Evolutionary conservation across 1,140 invertebrate genomes (phyloP).

Genomic region (Drosophila auraria): DNA sequence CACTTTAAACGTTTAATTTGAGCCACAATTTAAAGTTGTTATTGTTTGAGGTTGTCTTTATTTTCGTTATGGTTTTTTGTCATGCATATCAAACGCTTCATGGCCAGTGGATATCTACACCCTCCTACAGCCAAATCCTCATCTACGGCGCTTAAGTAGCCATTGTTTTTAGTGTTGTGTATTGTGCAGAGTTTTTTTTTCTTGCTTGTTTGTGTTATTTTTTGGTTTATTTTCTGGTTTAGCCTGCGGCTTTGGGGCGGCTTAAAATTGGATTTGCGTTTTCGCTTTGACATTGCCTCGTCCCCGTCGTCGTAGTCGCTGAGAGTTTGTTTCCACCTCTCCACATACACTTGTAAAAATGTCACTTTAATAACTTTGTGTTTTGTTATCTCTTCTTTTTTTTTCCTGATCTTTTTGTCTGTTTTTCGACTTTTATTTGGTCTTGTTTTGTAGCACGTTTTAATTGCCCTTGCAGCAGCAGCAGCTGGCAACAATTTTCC

Average conservation of each 20-base stretch:
- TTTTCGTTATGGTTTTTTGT: slow-evolving; percentile 48
- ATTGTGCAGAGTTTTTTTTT: slow-evolving; percentile 30
- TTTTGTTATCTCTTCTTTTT: slow-evolving; percentile 22
- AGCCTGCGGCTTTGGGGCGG: slow-evolving; percentile 72
- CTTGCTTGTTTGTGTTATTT: slow-evolving; percentile 31
- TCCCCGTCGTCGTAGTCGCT: slow-evolving; percentile 10
- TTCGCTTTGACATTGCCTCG: slow-evolving; percentile 60
- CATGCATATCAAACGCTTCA: slow-evolving; percentile 60
- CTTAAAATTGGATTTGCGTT: slow-evolving; percentile 82
- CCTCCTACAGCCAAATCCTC: slow-evolving; percentile 7
- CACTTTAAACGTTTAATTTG: slow-evolving; percentile 64
- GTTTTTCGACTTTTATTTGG: slow-evolving; percentile 35
- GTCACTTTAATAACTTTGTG: slow-evolving; percentile 80
- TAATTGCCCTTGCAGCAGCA: slow-evolving; percentile 65
- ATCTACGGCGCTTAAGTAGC: slow-evolving; percentile 64
- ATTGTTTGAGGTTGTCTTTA: slow-evolving; percentile 24
- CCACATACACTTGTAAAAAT: slow-evolving; percentile 67
- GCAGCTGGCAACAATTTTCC: slow-evolving; percentile 60
- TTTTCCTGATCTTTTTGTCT: background rate
- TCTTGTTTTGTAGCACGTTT: slow-evolving; percentile 57
- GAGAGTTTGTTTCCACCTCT: slow-evolving; percentile 27
- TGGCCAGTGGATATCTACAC: slow-evolving; percentile 38
- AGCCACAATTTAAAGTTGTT: slow-evolving; percentile 56
- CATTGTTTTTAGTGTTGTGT: slow-evolving; percentile 71
- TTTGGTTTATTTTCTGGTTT: slow-evolving; percentile 59